Evolutionary conservation across 53 echinoderm and acorn worm genomes (phyloP).

Genomic region (Holothuria scabra): DNA sequence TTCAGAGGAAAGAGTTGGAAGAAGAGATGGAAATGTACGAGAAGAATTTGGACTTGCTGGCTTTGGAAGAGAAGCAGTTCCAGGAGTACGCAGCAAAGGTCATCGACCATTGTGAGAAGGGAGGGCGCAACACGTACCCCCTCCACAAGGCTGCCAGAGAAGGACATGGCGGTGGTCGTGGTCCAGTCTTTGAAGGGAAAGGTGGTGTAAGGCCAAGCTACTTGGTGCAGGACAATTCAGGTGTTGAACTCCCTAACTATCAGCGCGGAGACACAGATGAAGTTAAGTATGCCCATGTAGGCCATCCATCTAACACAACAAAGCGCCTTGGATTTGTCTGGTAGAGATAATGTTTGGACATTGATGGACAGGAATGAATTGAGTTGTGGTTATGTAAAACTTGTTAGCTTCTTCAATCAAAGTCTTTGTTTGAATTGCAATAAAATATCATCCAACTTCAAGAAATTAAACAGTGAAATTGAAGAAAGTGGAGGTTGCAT

Average conservation of each 20-base stretch:
- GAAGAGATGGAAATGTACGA: conserved; percentile 90
- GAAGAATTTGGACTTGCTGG: conserved; percentile 87
- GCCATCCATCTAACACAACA: conserved; percentile 80
- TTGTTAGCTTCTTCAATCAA: neutral
- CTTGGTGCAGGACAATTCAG: conserved; percentile 78
- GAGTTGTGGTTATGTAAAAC: neutral
- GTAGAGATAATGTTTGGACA: conserved; percentile 38
- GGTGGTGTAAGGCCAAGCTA: conserved; percentile 96
- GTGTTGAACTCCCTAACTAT: conserved; percentile 90
- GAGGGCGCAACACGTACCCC: conserved; percentile 88
- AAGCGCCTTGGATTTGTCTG: conserved; percentile 95
- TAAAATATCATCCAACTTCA: neutral
- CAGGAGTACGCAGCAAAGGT: conserved; percentile 92
- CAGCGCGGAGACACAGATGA: conserved; percentile 86
- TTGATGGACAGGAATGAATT: neutral
- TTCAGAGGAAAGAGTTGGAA: conserved; percentile 22
- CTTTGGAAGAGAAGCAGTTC: conserved; percentile 90
- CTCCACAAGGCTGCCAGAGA: conserved; percentile 89
- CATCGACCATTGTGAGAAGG: conserved; percentile 87
- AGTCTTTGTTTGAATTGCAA: too few species aligned
- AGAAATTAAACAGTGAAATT: too few species aligned
- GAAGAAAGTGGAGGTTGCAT: too few species aligned
- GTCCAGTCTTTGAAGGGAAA: conserved; percentile 96
- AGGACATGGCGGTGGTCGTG: conserved; percentile 92
- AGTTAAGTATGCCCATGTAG: conserved; percentile 85